Base-by-base conservation (phyloP, 2,888 invertebrate genomes). In the Steinernema scapterisci region DNA sequence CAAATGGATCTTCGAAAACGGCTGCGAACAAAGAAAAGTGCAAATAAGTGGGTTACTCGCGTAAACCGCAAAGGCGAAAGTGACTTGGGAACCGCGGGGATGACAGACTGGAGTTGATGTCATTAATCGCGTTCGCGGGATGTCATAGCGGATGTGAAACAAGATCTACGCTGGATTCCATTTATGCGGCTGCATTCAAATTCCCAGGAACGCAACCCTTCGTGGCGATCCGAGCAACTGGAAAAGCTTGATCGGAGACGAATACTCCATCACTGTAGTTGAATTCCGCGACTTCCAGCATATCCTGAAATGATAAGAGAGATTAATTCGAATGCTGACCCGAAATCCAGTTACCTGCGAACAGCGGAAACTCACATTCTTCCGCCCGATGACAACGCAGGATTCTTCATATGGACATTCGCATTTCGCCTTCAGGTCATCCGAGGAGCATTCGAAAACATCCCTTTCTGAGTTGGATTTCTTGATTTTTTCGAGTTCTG, bases 11-110 rank as follows among this genome's bases (percentile, higher is more conserved):
- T 31, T 63, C 63, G 31, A 63, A 63, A 63, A 63, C 63, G 63
- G 13, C 63, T 63, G 63, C 31, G 63, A 63, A 63, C 63, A 63
- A 63, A 63, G 63, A 63, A 63, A 27, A 63, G 63, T 63, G 31
- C 63, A 63, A 63, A 63, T 63, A 63, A 63, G 31, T 63, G 63
- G 63, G 63, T 63, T 63, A 63, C 31, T 25, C 63, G 63, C 31
- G 31, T 27, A 27, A 27, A 31, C 63, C 31, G 63, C 63, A 63
- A 63, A 63, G 63, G 63, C 16, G 63, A 63, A 63, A 63, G 63
- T 63, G 63, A 63, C 63, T 27, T 25, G 25, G 31, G 63, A 11
- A 31, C 16, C 16, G 1, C 19, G 16, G n/a, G 48, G 13, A 48
- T 19, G 48, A 16, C 19, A 3, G 48, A 48, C 3, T 16, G 63